phyloP scores from a whole-genome alignment of 2,888 invertebrate genomes.

The Actias luna region DNA sequence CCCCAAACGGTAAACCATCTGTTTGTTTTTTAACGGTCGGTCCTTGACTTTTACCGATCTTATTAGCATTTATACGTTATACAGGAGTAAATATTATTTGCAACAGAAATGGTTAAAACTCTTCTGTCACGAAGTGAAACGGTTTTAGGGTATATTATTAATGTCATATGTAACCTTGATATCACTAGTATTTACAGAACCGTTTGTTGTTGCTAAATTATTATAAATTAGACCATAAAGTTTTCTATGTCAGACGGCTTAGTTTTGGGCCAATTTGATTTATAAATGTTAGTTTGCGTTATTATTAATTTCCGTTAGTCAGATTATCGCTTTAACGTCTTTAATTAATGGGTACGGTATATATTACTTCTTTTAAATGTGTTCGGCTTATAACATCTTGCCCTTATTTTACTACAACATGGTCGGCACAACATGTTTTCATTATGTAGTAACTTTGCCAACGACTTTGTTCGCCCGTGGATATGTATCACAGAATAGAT shows the following conservation, averaged over 20 bases:
- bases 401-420: not conserved
- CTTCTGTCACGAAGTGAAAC: conserved; percentile 57
- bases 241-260: conserved; percentile 30
- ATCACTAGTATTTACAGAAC: conserved; percentile 33
- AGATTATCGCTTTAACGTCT: conserved; percentile 29
- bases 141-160: conserved; percentile 34
- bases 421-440: no score
- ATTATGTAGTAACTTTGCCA: no score
- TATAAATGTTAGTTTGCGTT: conserved; percentile 34
- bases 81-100: conserved; percentile 48
- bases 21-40: conserved; percentile 45
- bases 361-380: conserved; percentile 6
- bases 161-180: conserved; percentile 52
- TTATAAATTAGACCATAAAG: conserved; percentile 34
- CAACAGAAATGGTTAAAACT: conserved; percentile 48
- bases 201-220: conserved; percentile 34
- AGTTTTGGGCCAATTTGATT: conserved; percentile 33
- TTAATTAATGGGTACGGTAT: conserved; percentile 13
- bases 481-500: no score
- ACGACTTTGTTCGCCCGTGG: no score
- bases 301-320: conserved; percentile 28
- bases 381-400: not conserved
- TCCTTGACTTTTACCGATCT: conserved; percentile 54
- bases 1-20: conserved; percentile 19
- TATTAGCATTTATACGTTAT: conserved; percentile 58